Conservation (phyloP, 2,888 invertebrate species). For the Tipula lateralis region DNA sequence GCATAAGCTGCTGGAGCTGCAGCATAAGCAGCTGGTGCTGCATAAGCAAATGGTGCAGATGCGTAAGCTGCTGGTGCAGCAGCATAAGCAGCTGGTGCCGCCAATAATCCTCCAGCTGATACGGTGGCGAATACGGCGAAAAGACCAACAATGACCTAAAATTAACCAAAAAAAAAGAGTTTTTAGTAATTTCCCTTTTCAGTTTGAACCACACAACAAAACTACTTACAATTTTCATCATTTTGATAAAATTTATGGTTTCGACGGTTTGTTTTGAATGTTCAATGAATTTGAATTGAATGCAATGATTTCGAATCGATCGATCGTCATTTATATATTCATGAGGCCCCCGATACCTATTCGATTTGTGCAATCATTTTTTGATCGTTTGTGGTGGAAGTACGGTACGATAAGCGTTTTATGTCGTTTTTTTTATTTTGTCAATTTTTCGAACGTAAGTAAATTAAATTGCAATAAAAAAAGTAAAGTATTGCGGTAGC, state of each 20-base stretch:
- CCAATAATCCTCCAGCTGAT: slow-evolving; percentile 50
- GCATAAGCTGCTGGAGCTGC: neutral
- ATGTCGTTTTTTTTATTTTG: neutral
- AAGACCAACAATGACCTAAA: neutral
- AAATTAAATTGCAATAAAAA: neutral
- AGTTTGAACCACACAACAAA: neutral
- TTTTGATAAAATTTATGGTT: slow-evolving; percentile 6
- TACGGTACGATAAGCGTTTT: neutral
- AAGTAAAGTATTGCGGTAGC: neutral
- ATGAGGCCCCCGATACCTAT: neutral
- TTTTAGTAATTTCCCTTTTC: neutral
- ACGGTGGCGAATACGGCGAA: neutral
- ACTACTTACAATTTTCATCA: slow-evolving; percentile 12
- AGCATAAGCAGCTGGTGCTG: slow-evolving; percentile 35
- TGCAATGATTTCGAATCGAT: neutral
- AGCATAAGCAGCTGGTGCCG: slow-evolving; percentile 45
- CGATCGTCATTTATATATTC: neutral
- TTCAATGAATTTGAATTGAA: neutral
- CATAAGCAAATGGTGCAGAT: slow-evolving; percentile 45
- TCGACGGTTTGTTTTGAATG: neutral
- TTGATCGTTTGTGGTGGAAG: neutral
- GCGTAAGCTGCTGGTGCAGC: slow-evolving; percentile 44
- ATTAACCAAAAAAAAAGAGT: neutral
- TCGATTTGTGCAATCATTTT: neutral
- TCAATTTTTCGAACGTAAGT: neutral